Conservation (phyloP, 2,888 invertebrate genomes). For the Agriopis aurantiaria region DNA sequence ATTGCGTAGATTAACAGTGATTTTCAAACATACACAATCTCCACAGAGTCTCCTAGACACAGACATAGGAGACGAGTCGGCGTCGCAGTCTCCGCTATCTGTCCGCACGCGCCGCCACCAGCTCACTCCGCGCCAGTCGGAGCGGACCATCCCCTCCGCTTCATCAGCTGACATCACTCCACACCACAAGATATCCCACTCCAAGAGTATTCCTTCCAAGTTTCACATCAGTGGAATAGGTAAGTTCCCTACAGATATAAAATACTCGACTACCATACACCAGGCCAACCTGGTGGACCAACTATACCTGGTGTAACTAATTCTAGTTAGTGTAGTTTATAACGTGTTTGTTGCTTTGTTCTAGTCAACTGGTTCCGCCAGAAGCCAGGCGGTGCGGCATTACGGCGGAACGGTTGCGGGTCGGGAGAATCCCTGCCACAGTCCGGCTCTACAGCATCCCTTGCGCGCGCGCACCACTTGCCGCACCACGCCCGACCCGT, state of each 20-base stretch:
- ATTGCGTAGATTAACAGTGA: too few species aligned
- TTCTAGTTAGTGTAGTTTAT: too few species aligned
- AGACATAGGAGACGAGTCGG: slow-evolving; percentile 91
- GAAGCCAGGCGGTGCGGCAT: slow-evolving; percentile 78
- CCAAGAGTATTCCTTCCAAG: slow-evolving; percentile 83
- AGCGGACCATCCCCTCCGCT: slow-evolving; percentile 88
- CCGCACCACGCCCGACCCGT: slow-evolving; percentile 67
- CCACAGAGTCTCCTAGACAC: slow-evolving; percentile 93
- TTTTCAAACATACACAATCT: background rate
- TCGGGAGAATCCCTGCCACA: slow-evolving; percentile 82
- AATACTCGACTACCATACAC: background rate
- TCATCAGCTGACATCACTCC: slow-evolving; percentile 91
- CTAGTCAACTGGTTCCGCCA: slow-evolving; percentile 88
- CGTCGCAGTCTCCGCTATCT: slow-evolving; percentile 92
- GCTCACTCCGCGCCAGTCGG: slow-evolving; percentile 94
- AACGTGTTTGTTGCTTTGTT: slow-evolving; percentile 7
- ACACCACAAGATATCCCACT: slow-evolving; percentile 79
- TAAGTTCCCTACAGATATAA: slow-evolving; percentile 58
- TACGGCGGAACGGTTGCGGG: slow-evolving; percentile 83
- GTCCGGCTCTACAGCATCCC: slow-evolving; percentile 86
- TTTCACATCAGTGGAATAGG: slow-evolving; percentile 91
- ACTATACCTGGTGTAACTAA: too few species aligned
- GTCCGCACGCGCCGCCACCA: slow-evolving; percentile 92
- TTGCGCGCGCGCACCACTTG: slow-evolving; percentile 74
- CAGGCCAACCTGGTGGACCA: too few species aligned